Base-by-base conservation (phyloP, 2,113 vertebrate species). In the Seriola rivoliana region DNA sequence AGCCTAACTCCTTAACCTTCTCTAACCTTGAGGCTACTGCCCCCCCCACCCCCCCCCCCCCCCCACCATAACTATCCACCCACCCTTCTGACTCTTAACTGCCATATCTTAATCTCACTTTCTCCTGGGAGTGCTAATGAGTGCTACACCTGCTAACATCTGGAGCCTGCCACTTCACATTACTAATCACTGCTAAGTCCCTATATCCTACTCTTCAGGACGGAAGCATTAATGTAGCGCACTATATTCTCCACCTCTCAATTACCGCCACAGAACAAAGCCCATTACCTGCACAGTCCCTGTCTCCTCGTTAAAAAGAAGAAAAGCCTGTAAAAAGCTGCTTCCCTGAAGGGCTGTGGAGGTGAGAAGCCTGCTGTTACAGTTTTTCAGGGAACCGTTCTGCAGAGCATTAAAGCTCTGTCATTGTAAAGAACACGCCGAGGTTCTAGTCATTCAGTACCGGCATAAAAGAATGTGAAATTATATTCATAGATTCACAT, bases 201-300 rank as follows among this genome's bases (percentile, higher is more conserved):
- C 54, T 60, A 66, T 76, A 55, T 75, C 59, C 44, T 46, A 8
- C 54, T 79, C 84, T 72, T 65, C 34, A 29, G 34, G 46, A 83
- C 29, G 23, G 55, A 0, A 48, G 59, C 71, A 40, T 75, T 72
- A 78, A 66, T 72, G 40, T 34, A 78, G 32, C 1, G 3, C 16
- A 60, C 19, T 17, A 10, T 48, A 77, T 48, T 78, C 64, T 42
- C 59, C 57, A 57, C 42, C 72, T 81, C 21, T 78, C 69, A 60
- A 59, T 69, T 67, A 84, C 62, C 3, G 48, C 36, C 57, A 81
- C 12, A 80, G 77, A 89, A 85, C 83, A 84, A 85, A 86, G 73
- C 44, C 66, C 9, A 70, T 60, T 74, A 65, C 52, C 8, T 59
- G 55, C 38, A 52, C 23, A 65, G 78, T 42, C 85, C 84, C 82